These are phyloP conservation scores for Cataglyphis hispanica DNA, from an alignment of 1,140 invertebrate genomes.

Conservation along the genomic window DNA sequence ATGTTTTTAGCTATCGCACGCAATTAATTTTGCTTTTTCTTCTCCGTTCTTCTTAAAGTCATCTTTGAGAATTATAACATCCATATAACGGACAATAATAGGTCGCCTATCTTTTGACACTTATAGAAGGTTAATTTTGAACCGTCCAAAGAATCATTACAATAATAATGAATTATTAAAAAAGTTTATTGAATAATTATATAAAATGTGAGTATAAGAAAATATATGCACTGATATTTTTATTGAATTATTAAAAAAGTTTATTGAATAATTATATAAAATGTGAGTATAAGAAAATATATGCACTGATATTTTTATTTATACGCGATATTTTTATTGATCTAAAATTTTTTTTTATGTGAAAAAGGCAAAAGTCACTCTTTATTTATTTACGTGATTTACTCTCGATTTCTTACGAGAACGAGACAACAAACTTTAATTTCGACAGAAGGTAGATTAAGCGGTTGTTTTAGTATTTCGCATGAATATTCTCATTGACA, in stretches of 20 bases:
- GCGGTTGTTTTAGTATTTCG: not conserved
- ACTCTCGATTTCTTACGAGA: not conserved
- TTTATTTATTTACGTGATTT: not conserved
- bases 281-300: not conserved
- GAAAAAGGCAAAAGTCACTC: not conserved
- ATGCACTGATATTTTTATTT: not conserved
- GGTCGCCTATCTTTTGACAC: not conserved
- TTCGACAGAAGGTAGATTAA: conserved; percentile 7
- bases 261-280: not conserved
- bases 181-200: not conserved
- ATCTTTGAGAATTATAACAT: not conserved
- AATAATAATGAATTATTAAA: not conserved
- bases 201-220: not conserved
- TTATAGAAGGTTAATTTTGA: not conserved
- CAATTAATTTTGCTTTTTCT: not conserved
- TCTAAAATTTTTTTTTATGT: not conserved
- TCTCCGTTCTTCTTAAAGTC: not conserved
- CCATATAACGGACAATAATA: not conserved
- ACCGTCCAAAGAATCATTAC: not conserved
- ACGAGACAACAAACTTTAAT: not conserved
- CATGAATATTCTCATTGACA: conserved; percentile 35
- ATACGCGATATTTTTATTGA: too few relatives aligned
- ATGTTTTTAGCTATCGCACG: not conserved
- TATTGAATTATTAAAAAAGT: not conserved
- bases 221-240: not conserved